Base-by-base conservation (phyloP, 2,113 vertebrate genomes). In the Solea senegalensis region DNA sequence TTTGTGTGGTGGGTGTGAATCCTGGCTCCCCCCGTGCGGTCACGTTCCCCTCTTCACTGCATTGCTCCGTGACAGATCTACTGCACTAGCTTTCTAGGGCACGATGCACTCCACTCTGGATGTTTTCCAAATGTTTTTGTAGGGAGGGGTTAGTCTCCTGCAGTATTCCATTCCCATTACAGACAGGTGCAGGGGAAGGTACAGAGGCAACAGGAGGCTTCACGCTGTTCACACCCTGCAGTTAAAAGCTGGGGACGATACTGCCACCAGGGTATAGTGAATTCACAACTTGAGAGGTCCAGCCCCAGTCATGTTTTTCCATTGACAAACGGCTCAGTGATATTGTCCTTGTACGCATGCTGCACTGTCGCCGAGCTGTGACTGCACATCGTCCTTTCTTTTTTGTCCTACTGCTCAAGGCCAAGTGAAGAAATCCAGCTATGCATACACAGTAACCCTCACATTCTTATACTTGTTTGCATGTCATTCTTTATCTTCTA, bases 41-140 rank as follows among this genome's bases (percentile, higher is more conserved):
- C 87, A 85, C 79, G 60, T 69, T 68, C 67, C 76, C 78, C 83
- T 82, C 81, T 72, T 72, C 67, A 63, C 86, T 84, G 87, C 87
- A 89, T 77, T 80, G 82, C 86, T 89, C 84, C 72, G 81, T 89
- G 88, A 89, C 88, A 87, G 84, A 78, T 86, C 75, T 79, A 84
- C 87, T 82, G 87, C 90, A 83, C 78, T 76, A 64, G 80, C 79
- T 90, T 90, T 91, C 81, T 87, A 78, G 85, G 87, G 69, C 87
- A 82, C 45, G 52, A 66, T 77, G 79, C 67, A 16, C 64, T 85
- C 67, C 12, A 56, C 69, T 73, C 77, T 89, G 86, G 84, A 79
- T 74, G 60, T 75, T 74, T 80, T 89, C 83, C 88, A 90, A 88
- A 46, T 10, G 27, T 78, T 84, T 84, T 81, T 65, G 68, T 83